Base-by-base conservation (phyloP, 2,888 invertebrate genomes). In the Xiphydria camelus region DNA sequence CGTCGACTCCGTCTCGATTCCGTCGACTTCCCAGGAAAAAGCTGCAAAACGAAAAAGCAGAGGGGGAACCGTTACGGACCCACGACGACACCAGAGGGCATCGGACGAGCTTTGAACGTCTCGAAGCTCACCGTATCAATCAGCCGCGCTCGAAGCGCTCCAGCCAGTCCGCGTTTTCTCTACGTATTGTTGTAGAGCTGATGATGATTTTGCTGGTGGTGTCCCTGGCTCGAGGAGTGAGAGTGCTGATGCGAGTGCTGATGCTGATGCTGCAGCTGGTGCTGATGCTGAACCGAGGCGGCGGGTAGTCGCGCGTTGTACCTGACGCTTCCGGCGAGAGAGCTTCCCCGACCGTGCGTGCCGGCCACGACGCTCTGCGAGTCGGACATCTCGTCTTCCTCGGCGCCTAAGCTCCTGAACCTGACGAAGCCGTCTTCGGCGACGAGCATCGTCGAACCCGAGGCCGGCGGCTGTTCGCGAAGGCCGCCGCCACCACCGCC, bases 391-490 rank as follows among this genome's bases (percentile, higher is more conserved):
- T 73, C 68, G 45, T 73, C 71, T 29, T 74, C 74, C 39, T 73
- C 73, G 12, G 64, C 61, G 1, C 73, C 88, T 58, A 90, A 78
- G 10, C 88, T 86, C 51, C 91, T 82, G 77, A 93, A 92, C 57
- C 94, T 80, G 9, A 93, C 87, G 75, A 93, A 91, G 4, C 93
- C 92, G 67, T 92, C 89, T 68, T 94, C 93, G 49, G 91, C 89
- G n/a, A 92, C 91, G 52, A 93, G 78, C 90, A 93, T 91, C 57
- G 91, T 84, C 45, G 70, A 68, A 14, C 74, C 73, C 3, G 70
- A 66, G 4, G 72, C 79, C 73, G 59, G 82, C 80, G 35, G 82
- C 79, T 53, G 82, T 79, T 63, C 78, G 69, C 64, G 83, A 79
- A 61, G 77, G 73, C 4, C 78, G 74, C 61, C 80, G 82, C 62